phyloP scores from a whole-genome alignment of 1,140 invertebrate species.

The Bombus balteatus region DNA sequence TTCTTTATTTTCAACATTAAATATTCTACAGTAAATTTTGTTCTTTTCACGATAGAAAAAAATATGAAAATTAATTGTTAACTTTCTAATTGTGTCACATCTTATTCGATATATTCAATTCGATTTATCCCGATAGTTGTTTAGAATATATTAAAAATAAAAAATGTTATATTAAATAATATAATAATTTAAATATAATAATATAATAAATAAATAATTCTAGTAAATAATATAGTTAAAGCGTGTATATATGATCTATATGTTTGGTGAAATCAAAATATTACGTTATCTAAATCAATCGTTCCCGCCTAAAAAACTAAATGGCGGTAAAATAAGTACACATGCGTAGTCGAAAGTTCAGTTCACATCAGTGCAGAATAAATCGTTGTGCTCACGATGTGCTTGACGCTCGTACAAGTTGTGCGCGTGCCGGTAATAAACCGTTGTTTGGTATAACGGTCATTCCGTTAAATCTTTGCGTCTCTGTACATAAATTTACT shows the following conservation, averaged over 20 bases:
- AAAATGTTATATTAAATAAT: not conserved
- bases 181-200: not conserved
- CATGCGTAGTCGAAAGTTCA: constrained; percentile 21
- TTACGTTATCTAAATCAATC: constrained; percentile 1
- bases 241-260: not conserved
- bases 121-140: not conserved
- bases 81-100: not conserved
- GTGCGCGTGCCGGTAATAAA: constrained; percentile 54
- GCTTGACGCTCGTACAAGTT: constrained; percentile 45
- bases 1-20: not conserved
- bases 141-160: not conserved
- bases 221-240: not conserved
- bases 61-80: not conserved
- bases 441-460: constrained; percentile 54
- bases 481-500: constrained; percentile 24
- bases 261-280: not conserved
- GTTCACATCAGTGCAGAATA: constrained; percentile 34
- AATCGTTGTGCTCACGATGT: constrained; percentile 34
- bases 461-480: constrained; percentile 18
- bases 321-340: constrained; percentile 47
- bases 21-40: too few species aligned
- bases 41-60: too few species aligned
- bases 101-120: constrained; percentile 23
- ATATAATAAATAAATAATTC: not conserved
- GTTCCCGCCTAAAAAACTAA: constrained; percentile 24